These are phyloP conservation scores for Drosophila equinoxialis DNA, from an alignment of 1,140 invertebrate genomes.

Conservation along the genomic window DNA sequence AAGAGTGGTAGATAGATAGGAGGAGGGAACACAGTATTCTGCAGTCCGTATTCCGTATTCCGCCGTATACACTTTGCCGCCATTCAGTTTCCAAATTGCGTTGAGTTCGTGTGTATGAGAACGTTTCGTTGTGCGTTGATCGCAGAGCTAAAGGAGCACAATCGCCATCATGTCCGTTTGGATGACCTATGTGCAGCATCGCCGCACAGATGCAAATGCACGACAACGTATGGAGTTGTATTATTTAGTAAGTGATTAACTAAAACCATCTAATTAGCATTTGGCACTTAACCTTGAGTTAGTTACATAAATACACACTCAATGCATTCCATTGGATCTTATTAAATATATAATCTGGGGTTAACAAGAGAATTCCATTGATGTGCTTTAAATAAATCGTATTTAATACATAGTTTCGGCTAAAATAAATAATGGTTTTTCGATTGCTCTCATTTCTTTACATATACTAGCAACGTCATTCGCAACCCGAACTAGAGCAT, in stretches of 20 bases:
- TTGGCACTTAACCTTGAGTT: constrained; percentile 1
- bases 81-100: constrained; percentile 16
- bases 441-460: background rate
- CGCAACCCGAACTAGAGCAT: constrained; percentile 84
- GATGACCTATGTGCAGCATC: constrained; percentile 83
- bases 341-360: too few species aligned
- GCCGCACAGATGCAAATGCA: constrained; percentile 72
- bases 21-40: background rate
- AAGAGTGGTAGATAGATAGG: background rate
- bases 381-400: too few species aligned
- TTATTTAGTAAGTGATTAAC: constrained; percentile 69
- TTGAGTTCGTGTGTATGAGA: constrained; percentile 9
- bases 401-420: too few species aligned
- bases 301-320: background rate
- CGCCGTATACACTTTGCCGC: background rate
- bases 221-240: constrained; percentile 67
- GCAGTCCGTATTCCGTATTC: too few species aligned
- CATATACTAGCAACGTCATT: constrained; percentile 84
- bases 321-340: too few species aligned
- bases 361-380: too few species aligned
- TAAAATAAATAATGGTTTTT: too few species aligned
- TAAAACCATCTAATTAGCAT: background rate
- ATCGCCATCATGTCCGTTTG: constrained; percentile 83
- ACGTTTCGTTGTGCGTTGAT: background rate
- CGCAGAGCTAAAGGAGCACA: background rate